Evolutionary conservation across 2,888 invertebrate species (phyloP).

Genomic region (Steromphala cineraria): DNA sequence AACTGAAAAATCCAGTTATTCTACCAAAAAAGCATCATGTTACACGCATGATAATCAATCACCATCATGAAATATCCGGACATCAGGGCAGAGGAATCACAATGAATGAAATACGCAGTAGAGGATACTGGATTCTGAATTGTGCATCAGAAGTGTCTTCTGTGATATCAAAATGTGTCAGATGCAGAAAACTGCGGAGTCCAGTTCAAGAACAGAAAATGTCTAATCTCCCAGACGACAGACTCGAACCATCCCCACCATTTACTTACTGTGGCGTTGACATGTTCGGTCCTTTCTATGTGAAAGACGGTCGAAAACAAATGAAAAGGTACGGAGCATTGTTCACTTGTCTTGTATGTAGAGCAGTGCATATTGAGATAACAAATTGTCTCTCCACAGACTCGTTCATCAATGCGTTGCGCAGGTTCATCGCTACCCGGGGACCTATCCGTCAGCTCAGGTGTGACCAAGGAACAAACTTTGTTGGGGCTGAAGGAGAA

Average conservation of each 20-base stretch:
- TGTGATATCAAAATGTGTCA: slow-evolving; percentile 55
- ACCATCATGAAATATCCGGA: neutral
- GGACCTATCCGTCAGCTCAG: slow-evolving; percentile 37
- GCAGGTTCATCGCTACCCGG: slow-evolving; percentile 26
- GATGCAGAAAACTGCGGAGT: slow-evolving; percentile 55
- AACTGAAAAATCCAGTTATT: slow-evolving; percentile 39
- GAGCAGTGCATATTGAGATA: slow-evolving; percentile 63
- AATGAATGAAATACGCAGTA: slow-evolving; percentile 39
- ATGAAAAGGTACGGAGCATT: slow-evolving; percentile 61
- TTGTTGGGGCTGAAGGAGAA: slow-evolving; percentile 40
- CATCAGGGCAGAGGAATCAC: slow-evolving; percentile 39
- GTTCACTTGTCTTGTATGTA: slow-evolving; percentile 64
- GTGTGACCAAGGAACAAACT: slow-evolving; percentile 43
- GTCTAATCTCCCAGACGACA: slow-evolving; percentile 25
- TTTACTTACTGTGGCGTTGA: slow-evolving; percentile 25
- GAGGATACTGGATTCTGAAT: slow-evolving; percentile 64
- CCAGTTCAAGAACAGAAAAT: slow-evolving; percentile 25
- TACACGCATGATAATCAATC: neutral
- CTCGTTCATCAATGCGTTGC: slow-evolving; percentile 41
- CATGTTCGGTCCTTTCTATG: slow-evolving; percentile 36
- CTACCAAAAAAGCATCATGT: slow-evolving; percentile 40
- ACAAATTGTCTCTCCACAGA: slow-evolving; percentile 39
- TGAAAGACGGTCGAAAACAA: slow-evolving; percentile 53
- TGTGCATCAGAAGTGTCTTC: slow-evolving; percentile 47
- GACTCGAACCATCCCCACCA: slow-evolving; percentile 17